Evolutionary conservation across 1,140 invertebrate species (phyloP).

Genomic region (Chelonus insularis): DNA sequence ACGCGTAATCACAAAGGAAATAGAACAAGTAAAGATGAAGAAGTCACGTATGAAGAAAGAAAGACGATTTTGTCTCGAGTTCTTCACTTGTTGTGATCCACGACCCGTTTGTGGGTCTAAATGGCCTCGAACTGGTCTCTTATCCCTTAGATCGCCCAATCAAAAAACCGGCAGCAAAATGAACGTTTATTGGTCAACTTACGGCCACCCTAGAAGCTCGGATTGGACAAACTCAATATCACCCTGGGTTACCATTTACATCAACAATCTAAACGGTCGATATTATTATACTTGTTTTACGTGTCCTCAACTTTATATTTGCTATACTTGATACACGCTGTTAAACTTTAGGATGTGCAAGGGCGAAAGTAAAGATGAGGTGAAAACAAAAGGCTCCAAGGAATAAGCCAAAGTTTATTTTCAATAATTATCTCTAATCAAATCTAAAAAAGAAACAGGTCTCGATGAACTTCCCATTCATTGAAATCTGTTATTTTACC

Average conservation of each 20-base stretch:
- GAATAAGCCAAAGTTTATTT: no score
- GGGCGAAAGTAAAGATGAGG: no score
- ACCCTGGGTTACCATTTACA: constrained; percentile 57
- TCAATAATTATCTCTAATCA: no score
- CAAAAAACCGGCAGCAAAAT: constrained; percentile 52
- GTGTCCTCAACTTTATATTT: constrained; percentile 1
- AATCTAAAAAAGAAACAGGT: no score
- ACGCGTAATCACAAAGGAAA: no score
- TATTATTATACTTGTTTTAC: constrained; percentile 40
- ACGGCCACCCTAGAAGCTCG: constrained; percentile 52
- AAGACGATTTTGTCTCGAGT: constrained; percentile 20
- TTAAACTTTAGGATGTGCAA: no score
- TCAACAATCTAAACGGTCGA: constrained; percentile 58
- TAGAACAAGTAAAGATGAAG: background rate
- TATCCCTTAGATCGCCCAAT: constrained; percentile 57
- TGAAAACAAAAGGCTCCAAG: no score
- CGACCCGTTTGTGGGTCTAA: constrained; percentile 49
- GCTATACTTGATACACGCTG: constrained; percentile 1
- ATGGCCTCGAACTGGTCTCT: constrained; percentile 56
- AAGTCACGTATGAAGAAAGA: background rate
- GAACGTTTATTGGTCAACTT: constrained; percentile 46
- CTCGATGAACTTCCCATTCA: no score
- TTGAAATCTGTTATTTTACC: no score
- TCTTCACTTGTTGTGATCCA: constrained; percentile 45
- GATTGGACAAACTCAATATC: constrained; percentile 54